These are phyloP conservation scores for Erinaceus europaeus DNA, from an alignment of 2,113 vertebrate species.

Conservation along the genomic window DNA sequence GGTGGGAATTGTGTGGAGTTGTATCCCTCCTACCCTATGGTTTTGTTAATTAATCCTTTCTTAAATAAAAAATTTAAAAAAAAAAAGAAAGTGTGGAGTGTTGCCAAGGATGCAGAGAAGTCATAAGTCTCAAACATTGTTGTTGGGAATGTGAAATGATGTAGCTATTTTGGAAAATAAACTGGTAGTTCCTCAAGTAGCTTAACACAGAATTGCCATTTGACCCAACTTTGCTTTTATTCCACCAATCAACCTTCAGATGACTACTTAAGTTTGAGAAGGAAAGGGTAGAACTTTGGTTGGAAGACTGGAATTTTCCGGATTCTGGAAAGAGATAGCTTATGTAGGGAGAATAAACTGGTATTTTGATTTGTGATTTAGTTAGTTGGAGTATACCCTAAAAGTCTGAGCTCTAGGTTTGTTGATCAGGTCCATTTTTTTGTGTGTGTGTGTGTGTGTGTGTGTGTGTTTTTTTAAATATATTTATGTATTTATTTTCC, in stretches of 20 bases:
- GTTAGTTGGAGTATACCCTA: neutral
- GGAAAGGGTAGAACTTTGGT: neutral
- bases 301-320: neutral
- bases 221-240: neutral
- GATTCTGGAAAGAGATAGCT: neutral
- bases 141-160: neutral
- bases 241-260: neutral
- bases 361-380: neutral
- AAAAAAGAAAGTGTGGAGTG: neutral
- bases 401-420: slow-evolving; percentile 1
- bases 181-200: neutral
- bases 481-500: too few species aligned
- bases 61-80: neutral
- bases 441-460: too few species aligned
- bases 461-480: too few species aligned
- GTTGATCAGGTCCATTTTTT: slow-evolving; percentile 1
- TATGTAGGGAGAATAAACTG: neutral
- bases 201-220: neutral
- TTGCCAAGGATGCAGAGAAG: neutral
- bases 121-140: neutral
- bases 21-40: too few species aligned
- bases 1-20: too few species aligned
- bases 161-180: neutral
- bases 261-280: neutral
- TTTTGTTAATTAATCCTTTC: too few species aligned